Evolutionary conservation across 2,888 invertebrate genomes (phyloP).

Genomic region (Limnephilus marmoratus): DNA sequence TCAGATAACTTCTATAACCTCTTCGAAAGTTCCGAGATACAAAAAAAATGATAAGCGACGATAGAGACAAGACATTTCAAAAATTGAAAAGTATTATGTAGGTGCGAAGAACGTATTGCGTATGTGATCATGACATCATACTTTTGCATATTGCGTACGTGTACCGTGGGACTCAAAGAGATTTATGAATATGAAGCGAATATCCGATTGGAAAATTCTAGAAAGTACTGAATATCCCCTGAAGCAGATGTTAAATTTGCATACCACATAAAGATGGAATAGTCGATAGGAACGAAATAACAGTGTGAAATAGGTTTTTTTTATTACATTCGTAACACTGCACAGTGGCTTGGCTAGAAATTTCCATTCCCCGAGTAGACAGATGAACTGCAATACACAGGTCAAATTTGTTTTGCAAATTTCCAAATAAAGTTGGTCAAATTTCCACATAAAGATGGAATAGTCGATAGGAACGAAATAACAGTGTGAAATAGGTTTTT

Average conservation of each 20-base stretch:
- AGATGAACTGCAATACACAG: not conserved
- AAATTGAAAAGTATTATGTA: not conserved
- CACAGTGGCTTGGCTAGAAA: not conserved
- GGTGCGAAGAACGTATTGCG: not conserved
- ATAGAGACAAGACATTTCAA: not conserved
- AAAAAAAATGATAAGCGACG: not conserved
- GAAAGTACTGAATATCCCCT: slow-evolving; percentile 50
- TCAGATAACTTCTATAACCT: not conserved
- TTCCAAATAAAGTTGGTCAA: too few species aligned
- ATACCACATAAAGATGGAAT: slow-evolving; percentile 52
- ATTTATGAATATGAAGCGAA: slow-evolving; percentile 51
- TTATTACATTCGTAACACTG: not conserved
- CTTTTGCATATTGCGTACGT: not conserved
- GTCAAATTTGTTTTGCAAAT: too few species aligned
- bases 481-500: slow-evolving; percentile 27
- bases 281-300: slow-evolving; percentile 43
- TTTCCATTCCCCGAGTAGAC: not conserved
- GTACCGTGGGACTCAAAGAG: not conserved
- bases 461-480: slow-evolving; percentile 46
- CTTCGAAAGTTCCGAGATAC: not conserved
- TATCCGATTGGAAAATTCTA: slow-evolving; percentile 46
- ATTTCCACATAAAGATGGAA: slow-evolving; percentile 51
- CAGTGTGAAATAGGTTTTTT: slow-evolving; percentile 33
- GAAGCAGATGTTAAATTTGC: slow-evolving; percentile 52
- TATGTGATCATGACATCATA: not conserved